A percentile compares a stretch with the other conserved stretches of the same genome.
These are phyloP conservation scores for Pantherophis vulpinus DNA, from an alignment of 2,797 vertebrate genomes.

Conservation along the genomic window DNA sequence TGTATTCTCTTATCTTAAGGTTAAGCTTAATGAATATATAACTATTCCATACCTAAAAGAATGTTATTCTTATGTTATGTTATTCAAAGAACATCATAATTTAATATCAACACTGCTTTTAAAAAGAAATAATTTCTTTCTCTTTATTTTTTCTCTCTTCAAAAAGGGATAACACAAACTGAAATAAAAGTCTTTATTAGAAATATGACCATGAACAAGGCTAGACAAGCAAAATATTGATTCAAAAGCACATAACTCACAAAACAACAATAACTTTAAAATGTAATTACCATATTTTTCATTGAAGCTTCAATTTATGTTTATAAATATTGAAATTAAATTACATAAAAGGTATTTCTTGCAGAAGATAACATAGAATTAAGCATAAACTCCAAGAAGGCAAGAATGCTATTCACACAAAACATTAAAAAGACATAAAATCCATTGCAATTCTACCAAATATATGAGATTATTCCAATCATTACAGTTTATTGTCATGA, in stretches of 20 bases:
- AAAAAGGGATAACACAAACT: constrained; percentile 14
- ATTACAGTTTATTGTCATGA: constrained; percentile 44
- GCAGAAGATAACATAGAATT: constrained; percentile 26
- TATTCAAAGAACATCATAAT: constrained; percentile 56
- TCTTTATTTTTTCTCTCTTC: not conserved
- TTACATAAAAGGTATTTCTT: constrained; percentile 45
- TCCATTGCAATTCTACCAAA: not conserved
- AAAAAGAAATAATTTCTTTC: constrained; percentile 36
- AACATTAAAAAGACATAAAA: constrained; percentile 34
- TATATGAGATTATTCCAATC: constrained; percentile 46
- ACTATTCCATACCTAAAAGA: constrained; percentile 50
- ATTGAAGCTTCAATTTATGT: constrained; percentile 41
- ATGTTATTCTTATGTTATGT: constrained; percentile 53
- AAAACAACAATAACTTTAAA: constrained; percentile 51
- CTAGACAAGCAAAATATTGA: constrained; percentile 54
- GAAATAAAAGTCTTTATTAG: constrained; percentile 43
- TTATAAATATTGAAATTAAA: constrained; percentile 54
- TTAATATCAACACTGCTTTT: constrained; percentile 58
- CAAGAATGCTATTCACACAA: constrained; percentile 16
- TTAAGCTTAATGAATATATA: constrained; percentile 61
- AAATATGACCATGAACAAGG: constrained; percentile 42
- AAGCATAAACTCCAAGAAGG: constrained; percentile 36
- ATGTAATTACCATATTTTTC: constrained; percentile 47
- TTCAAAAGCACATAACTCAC: constrained; percentile 48
- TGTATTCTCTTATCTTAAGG: constrained; percentile 62